These are phyloP conservation scores for Nineta flava DNA, from an alignment of 2,888 invertebrate species.

Conservation along the genomic window DNA sequence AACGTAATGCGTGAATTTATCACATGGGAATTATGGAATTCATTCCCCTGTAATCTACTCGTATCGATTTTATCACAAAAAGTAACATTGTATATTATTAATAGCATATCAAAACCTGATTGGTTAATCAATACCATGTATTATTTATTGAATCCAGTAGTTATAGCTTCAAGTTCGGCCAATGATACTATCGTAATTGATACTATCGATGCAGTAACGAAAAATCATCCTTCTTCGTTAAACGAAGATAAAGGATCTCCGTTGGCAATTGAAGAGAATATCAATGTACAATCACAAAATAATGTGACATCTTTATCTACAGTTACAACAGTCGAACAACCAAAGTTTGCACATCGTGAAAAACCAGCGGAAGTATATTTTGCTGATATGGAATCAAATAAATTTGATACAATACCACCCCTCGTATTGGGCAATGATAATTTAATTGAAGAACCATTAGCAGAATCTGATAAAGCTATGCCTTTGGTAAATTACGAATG, in stretches of 20 bases:
- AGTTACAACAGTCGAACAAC: background rate
- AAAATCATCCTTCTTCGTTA: no score
- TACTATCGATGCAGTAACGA: constrained; percentile 1
- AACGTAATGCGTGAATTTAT: constrained; percentile 41
- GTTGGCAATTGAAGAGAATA: constrained; percentile 7
- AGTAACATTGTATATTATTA: constrained; percentile 33
- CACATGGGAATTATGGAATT: constrained; percentile 51
- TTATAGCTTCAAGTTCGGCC: background rate
- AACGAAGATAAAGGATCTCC: background rate
- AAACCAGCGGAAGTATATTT: constrained; percentile 1
- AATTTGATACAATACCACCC: background rate
- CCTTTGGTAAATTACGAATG: background rate
- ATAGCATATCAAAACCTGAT: constrained; percentile 32
- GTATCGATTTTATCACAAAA: constrained; percentile 43
- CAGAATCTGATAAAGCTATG: background rate
- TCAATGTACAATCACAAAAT: background rate
- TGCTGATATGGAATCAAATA: background rate
- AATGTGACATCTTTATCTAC: background rate
- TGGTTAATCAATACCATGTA: constrained; percentile 16
- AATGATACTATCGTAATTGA: constrained; percentile 9
- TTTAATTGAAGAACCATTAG: background rate
- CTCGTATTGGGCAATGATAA: background rate
- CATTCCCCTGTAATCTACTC: constrained; percentile 44
- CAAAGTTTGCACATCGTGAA: background rate
- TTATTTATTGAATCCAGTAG: constrained; percentile 4